These are phyloP conservation scores for Synanthedon andrenaeformis DNA, from an alignment of 2,888 invertebrate genomes.

Conservation along the genomic window DNA sequence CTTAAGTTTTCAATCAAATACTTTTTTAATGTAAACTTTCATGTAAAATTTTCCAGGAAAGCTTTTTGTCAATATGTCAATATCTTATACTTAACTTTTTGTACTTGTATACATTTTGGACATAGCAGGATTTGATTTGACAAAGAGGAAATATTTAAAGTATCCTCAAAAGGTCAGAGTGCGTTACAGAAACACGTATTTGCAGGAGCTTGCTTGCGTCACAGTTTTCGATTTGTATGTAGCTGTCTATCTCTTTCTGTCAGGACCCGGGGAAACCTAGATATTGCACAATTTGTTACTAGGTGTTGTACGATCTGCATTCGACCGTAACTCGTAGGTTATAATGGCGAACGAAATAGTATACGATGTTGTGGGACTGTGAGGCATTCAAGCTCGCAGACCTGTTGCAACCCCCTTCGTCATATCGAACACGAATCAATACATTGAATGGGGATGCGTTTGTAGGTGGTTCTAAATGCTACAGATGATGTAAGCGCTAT, in stretches of 20 bases:
- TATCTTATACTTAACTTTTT: too few relatives aligned
- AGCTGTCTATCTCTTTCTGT: constrained; percentile 47
- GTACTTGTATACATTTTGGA: too few relatives aligned
- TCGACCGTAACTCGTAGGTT: background rate
- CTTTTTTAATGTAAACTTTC: too few relatives aligned
- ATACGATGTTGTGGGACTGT: background rate
- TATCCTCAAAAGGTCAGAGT: background rate
- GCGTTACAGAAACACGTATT: constrained; percentile 10
- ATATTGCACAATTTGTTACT: constrained; percentile 23
- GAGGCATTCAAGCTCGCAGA: background rate
- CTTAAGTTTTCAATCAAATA: too few relatives aligned
- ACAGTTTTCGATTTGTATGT: constrained; percentile 12
- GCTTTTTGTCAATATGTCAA: too few relatives aligned
- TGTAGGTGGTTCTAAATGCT: constrained; percentile 1
- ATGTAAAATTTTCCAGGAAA: too few relatives aligned
- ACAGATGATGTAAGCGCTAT: background rate
- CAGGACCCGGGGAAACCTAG: constrained; percentile 50
- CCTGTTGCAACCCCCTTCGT: constrained; percentile 14
- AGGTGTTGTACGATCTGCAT: background rate
- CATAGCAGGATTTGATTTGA: too few relatives aligned
- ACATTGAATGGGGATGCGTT: constrained; percentile 9
- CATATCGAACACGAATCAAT: constrained; percentile 19
- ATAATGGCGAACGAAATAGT: background rate
- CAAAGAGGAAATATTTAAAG: too few relatives aligned
- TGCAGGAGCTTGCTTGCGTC: constrained; percentile 25